These are phyloP conservation scores for Fregata magnificens DNA, from an alignment of 2,113 vertebrate species.

Conservation along the genomic window DNA sequence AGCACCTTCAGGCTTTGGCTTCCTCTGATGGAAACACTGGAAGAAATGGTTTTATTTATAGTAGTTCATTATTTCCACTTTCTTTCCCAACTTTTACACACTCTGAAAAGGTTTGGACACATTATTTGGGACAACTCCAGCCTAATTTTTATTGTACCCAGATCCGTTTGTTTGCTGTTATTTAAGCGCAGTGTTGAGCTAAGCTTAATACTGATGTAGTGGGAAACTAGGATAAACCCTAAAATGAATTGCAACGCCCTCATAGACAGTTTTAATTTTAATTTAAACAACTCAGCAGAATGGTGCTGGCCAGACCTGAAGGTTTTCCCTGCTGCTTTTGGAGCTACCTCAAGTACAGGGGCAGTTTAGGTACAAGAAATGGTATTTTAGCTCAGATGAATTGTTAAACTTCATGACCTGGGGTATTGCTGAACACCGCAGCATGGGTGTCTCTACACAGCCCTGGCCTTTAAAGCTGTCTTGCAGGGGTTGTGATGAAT, in stretches of 20 bases:
- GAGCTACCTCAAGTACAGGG: not conserved
- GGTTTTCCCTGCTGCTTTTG: not conserved
- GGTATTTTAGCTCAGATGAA: not conserved
- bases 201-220: not conserved
- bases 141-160: not conserved
- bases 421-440: not conserved
- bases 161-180: not conserved
- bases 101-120: not conserved
- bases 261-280: not conserved
- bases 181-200: not conserved
- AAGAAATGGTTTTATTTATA: not conserved
- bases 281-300: not conserved
- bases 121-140: not conserved
- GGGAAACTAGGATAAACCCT: not conserved
- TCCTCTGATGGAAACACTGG: not conserved
- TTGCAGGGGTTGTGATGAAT: not conserved
- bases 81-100: not conserved
- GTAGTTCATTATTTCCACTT: conserved; percentile 16
- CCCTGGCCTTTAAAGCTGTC: not conserved
- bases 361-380: not conserved
- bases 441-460: not conserved
- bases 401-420: not conserved
- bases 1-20: conserved; percentile 3
- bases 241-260: not conserved
- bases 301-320: not conserved